Evolutionary conservation across 2,797 vertebrate genomes (phyloP).

Genomic region (Eupleurogrammus muticus): DNA sequence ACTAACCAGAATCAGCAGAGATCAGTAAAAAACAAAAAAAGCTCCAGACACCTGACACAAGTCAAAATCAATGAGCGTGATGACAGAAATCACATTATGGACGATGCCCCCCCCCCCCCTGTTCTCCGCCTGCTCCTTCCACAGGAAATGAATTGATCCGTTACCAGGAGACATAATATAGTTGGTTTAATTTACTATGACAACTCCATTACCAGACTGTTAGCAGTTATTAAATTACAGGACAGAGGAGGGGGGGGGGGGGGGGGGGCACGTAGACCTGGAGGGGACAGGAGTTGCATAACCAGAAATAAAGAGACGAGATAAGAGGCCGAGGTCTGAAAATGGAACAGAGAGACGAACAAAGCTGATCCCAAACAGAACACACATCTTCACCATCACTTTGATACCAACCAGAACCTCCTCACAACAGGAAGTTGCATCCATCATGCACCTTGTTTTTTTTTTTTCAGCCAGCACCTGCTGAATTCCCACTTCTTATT

Average conservation of each 20-base stretch:
- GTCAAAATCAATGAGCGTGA: slow-evolving; percentile 37
- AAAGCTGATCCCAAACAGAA: slow-evolving; percentile 36
- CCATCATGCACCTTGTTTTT: slow-evolving; percentile 9
- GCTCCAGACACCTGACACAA: slow-evolving; percentile 15
- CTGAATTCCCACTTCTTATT: no score
- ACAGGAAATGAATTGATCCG: slow-evolving; percentile 35
- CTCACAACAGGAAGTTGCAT: slow-evolving; percentile 39
- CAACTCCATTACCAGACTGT: slow-evolving; percentile 55
- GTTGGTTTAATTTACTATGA: slow-evolving; percentile 5
- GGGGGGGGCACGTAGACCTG: slow-evolving; percentile 1
- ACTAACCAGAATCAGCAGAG: neutral
- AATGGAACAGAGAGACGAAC: slow-evolving; percentile 13
- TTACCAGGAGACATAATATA: slow-evolving; percentile 44
- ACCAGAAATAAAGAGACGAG: neutral
- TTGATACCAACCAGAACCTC: slow-evolving; percentile 45
- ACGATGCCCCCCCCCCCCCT: slow-evolving; percentile 11
- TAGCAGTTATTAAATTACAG: slow-evolving; percentile 56
- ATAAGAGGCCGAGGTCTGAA: slow-evolving; percentile 10
- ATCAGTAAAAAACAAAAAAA: slow-evolving; percentile 28
- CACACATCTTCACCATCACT: slow-evolving; percentile 16
- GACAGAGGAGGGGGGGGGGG: neutral
- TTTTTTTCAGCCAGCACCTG: neutral
- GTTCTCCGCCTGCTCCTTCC: slow-evolving; percentile 12
- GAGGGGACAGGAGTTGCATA: slow-evolving; percentile 4
- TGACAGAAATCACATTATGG: slow-evolving; percentile 54